A percentile compares a stretch with the other conserved stretches of the same genome.
Conservation (phyloP, 2,888 invertebrate genomes). For the Ommatoiulus sabulosus region DNA sequence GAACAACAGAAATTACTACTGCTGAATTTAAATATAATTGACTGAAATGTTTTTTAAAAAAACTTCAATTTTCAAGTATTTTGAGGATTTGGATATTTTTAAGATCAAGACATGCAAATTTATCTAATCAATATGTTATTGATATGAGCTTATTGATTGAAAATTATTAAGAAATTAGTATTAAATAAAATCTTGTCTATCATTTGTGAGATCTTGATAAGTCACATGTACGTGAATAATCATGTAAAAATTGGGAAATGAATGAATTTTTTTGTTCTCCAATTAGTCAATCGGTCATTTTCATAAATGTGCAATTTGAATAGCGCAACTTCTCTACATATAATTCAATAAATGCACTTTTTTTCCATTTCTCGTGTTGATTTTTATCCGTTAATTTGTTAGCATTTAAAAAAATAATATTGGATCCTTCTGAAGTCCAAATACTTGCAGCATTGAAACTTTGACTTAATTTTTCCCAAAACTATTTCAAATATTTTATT, state of each 20-base stretch:
- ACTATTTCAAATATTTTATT: background rate
- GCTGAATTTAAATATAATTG: too few species aligned
- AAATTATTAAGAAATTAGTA: background rate
- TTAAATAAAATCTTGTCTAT: background rate
- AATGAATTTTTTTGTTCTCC: background rate
- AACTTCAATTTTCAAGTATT: too few species aligned
- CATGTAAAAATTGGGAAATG: background rate
- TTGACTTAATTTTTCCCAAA: background rate
- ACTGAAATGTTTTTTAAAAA: too few species aligned
- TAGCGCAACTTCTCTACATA: background rate
- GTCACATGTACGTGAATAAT: background rate
- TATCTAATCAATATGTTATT: background rate
- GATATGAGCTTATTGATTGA: too few species aligned
- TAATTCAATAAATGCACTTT: slow-evolving; percentile 24
- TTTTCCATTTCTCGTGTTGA: background rate
- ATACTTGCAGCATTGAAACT: background rate
- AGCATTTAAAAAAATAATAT: too few species aligned
- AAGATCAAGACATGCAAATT: background rate
- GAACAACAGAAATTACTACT: too few species aligned
- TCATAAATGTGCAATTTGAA: slow-evolving; percentile 2
- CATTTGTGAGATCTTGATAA: background rate
- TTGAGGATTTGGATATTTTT: background rate
- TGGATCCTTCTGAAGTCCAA: too few species aligned
- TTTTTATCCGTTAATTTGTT: too few species aligned
- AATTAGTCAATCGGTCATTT: slow-evolving; percentile 8